These are phyloP conservation scores for Digitonthophagus gazella DNA, from an alignment of 2,888 invertebrate genomes.

Conservation along the genomic window DNA sequence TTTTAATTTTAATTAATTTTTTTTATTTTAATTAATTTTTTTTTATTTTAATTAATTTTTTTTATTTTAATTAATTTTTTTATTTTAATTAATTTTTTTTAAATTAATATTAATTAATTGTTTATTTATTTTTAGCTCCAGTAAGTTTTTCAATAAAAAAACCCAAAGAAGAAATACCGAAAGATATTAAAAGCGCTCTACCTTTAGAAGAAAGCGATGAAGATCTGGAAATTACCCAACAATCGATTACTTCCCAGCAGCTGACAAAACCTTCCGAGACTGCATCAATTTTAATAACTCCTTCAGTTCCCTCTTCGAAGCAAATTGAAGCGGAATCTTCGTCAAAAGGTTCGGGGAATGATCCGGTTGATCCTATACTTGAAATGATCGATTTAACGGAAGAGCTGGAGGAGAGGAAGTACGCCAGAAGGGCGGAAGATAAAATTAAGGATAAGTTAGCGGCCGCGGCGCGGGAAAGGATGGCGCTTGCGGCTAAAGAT, in stretches of 20 bases:
- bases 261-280: background rate
- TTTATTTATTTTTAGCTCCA: constrained; percentile 55
- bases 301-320: background rate
- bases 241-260: too few species aligned
- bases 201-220: constrained; percentile 76
- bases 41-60: too few species aligned
- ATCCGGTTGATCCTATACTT: constrained; percentile 49
- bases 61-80: too few species aligned
- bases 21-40: too few species aligned
- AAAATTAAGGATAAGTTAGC: constrained; percentile 60
- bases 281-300: constrained; percentile 1
- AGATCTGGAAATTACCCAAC: constrained; percentile 44
- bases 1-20: too few species aligned
- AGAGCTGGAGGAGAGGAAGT: constrained; percentile 54
- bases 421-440: constrained; percentile 51
- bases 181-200: constrained; percentile 65
- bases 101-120: too few species aligned
- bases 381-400: constrained; percentile 63
- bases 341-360: constrained; percentile 24
- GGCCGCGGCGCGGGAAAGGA: constrained; percentile 57
- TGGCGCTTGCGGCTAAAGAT: constrained; percentile 58
- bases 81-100: background rate
- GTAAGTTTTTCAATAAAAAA: constrained; percentile 86
- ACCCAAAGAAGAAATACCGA: constrained; percentile 59
- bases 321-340: background rate